These are phyloP conservation scores for Nyctalus aviator DNA, from an alignment of 2,797 vertebrate genomes.

Conservation along the genomic window DNA sequence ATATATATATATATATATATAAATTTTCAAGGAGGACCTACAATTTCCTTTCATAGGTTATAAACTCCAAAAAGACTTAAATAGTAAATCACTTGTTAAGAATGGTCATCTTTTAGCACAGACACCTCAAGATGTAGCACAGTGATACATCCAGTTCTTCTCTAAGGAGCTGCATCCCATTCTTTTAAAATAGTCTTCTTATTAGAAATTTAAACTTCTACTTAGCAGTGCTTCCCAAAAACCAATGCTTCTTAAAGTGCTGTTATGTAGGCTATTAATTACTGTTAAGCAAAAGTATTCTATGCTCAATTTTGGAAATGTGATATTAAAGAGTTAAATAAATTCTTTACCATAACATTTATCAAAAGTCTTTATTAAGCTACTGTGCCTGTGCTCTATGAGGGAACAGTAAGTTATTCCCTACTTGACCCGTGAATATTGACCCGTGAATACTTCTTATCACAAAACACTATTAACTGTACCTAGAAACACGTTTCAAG, in stretches of 20 bases:
- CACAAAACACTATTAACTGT: neutral
- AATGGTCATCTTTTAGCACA: neutral
- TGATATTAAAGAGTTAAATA: neutral
- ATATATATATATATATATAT: neutral
- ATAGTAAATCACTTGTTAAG: neutral
- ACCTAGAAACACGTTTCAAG: conserved; percentile 44
- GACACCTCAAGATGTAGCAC: neutral
- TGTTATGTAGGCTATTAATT: neutral
- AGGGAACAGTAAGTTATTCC: neutral
- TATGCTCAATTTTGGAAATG: conserved; percentile 5
- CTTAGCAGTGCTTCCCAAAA: neutral
- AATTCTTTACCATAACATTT: neutral
- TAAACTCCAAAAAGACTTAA: neutral
- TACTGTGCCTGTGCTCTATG: neutral
- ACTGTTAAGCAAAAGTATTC: neutral
- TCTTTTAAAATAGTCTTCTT: neutral
- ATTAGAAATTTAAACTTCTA: neutral
- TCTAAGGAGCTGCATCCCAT: neutral
- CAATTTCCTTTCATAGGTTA: neutral
- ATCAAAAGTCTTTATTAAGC: neutral
- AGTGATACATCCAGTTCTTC: neutral
- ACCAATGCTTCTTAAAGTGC: conserved; percentile 10
- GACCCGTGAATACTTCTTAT: neutral
- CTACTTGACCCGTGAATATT: neutral
- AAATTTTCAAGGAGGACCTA: neutral